phyloP scores from a whole-genome alignment of 2,113 vertebrate species.

The Tupaia chinensis region DNA sequence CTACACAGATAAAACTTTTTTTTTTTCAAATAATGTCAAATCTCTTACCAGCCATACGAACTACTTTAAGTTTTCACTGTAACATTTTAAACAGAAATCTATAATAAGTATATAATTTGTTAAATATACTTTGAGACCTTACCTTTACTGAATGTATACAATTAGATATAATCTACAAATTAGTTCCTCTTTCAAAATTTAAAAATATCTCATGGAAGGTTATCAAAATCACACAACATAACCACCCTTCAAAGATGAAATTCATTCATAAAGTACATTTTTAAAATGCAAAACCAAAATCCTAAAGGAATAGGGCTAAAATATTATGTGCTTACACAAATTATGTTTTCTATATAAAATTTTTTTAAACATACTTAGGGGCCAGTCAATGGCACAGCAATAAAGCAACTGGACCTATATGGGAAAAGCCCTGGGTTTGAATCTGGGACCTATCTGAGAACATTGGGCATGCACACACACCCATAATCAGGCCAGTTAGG shows the following conservation, averaged over 20 bases:
- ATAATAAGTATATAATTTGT: slow-evolving; percentile 42
- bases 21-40: slow-evolving; percentile 73
- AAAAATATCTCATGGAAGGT: neutral
- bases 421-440: too few species aligned
- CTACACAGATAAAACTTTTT: slow-evolving; percentile 53
- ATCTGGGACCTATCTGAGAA: too few species aligned
- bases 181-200: slow-evolving; percentile 33
- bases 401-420: too few species aligned
- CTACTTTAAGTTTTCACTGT: neutral
- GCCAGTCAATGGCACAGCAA: too few species aligned
- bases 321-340: too few species aligned
- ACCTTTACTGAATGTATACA: neutral
- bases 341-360: neutral
- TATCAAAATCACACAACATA: neutral
- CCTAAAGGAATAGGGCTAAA: too few species aligned
- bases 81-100: slow-evolving; percentile 38
- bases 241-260: slow-evolving; percentile 33
- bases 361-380: neutral
- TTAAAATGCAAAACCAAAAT: neutral
- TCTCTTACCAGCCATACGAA: slow-evolving; percentile 55
- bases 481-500: too few species aligned
- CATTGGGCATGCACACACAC: too few species aligned
- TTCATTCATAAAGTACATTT: neutral
- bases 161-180: neutral
- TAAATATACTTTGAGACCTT: slow-evolving; percentile 10